Evolutionary conservation across 2,888 invertebrate species (phyloP).

Genomic region (Deilephila porcellus): DNA sequence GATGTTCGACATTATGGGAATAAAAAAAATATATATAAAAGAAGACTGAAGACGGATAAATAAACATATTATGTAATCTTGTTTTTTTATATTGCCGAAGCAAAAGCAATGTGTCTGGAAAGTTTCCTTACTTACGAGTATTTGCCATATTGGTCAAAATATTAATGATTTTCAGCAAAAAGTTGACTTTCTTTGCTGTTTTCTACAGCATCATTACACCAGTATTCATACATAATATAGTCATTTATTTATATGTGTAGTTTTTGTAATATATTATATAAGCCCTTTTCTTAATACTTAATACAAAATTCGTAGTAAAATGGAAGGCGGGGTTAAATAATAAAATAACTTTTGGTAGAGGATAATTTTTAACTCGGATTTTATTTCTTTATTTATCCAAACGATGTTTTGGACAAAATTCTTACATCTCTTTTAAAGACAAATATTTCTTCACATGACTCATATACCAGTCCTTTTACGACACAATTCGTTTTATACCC

Average conservation of each 20-base stretch:
- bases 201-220: background rate
- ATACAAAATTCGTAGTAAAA: no score
- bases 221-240: background rate
- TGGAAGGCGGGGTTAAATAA: no score
- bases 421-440: background rate
- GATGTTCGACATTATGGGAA: no score
- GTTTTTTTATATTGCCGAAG: background rate
- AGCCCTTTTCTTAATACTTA: no score
- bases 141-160: conserved; percentile 1
- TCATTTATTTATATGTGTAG: no score
- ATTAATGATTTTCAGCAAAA: conserved; percentile 12
- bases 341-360: no score
- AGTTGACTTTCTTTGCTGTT: conserved; percentile 1
- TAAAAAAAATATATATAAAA: no score
- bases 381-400: no score
- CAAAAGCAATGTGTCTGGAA: background rate
- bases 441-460: background rate
- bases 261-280: background rate
- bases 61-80: background rate
- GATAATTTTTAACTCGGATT: no score
- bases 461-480: conserved; percentile 15
- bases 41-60: background rate
- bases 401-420: no score
- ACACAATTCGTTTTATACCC: conserved; percentile 10
- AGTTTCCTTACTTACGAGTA: background rate